phyloP scores from a whole-genome alignment of 2,113 vertebrate species.

The Gambusia affinis region DNA sequence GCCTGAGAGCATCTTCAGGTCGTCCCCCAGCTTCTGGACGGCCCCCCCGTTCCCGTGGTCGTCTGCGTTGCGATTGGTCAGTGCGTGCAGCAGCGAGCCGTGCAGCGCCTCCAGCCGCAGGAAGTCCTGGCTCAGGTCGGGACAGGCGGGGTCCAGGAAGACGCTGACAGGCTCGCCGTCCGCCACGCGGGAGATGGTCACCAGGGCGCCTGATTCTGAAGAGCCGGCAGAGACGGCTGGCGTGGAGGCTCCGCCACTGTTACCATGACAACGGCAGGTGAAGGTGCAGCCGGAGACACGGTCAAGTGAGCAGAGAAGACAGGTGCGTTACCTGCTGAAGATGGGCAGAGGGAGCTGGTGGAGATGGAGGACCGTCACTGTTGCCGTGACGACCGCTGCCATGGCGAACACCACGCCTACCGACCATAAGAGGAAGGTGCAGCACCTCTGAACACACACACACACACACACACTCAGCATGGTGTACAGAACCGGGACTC shows the following conservation, averaged over 20 bases:
- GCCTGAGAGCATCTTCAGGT: conserved; percentile 84
- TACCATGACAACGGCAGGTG: conserved; percentile 69
- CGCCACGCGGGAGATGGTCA: conserved; percentile 85
- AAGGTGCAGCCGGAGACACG: background rate
- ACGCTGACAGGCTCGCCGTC: conserved; percentile 91
- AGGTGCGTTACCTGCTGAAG: conserved; percentile 49
- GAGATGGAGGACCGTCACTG: conserved; percentile 49
- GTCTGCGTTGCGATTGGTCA: conserved; percentile 80
- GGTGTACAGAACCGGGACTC: too few relatives aligned
- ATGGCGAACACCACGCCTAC: conserved; percentile 4
- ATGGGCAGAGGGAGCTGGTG: conserved; percentile 57
- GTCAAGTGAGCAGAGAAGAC: background rate
- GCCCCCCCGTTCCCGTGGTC: conserved; percentile 76
- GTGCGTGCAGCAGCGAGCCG: conserved; percentile 79
- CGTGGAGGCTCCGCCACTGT: conserved; percentile 77
- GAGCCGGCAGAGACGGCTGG: conserved; percentile 89
- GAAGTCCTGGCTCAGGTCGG: conserved; percentile 80
- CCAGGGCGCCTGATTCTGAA: conserved; percentile 85
- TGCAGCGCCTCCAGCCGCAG: conserved; percentile 87
- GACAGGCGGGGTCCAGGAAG: conserved; percentile 94
- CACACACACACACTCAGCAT: background rate
- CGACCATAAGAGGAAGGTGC: conserved; percentile 50
- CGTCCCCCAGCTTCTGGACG: conserved; percentile 82
- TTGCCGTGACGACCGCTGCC: conserved; percentile 21
- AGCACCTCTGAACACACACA: conserved; percentile 51